These are phyloP conservation scores for Trididemnum nubilum DNA, from an alignment of 23 tunicate species.

Conservation along the genomic window DNA sequence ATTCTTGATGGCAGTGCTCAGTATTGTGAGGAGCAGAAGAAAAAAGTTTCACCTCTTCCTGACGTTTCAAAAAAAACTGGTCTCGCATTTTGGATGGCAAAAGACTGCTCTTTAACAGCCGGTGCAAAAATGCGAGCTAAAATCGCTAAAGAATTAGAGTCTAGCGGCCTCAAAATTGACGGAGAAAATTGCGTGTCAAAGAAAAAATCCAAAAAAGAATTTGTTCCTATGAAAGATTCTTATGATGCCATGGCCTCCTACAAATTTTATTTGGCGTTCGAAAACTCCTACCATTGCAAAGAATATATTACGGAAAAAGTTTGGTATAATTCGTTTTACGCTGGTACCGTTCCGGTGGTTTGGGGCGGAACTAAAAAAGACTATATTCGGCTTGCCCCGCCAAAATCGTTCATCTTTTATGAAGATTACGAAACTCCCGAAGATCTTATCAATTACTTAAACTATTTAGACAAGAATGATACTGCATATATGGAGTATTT, in stretches of 20 bases:
- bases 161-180: not conserved
- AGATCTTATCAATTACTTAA: conserved; percentile 23
- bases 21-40: not conserved
- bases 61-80: conserved; percentile 1
- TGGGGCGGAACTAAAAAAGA: conserved; percentile 36
- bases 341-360: conserved; percentile 51
- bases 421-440: conserved; percentile 30
- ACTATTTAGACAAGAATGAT: conserved; percentile 43
- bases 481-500: conserved; percentile 38
- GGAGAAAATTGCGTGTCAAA: not conserved
- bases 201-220: not conserved
- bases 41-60: not conserved
- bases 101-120: conserved; percentile 42
- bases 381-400: not conserved
- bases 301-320: conserved; percentile 64
- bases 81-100: conserved; percentile 27
- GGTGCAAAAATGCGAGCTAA: conserved; percentile 27
- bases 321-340: conserved; percentile 12
- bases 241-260: conserved; percentile 1
- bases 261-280: conserved; percentile 73
- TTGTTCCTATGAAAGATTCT: not conserved
- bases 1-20: not conserved
- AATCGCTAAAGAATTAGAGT: conserved; percentile 9
- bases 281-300: conserved; percentile 44
- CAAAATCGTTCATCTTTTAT: conserved; percentile 33